phyloP scores from a whole-genome alignment of 2,888 invertebrate species.

The Copidosoma aretas region DNA sequence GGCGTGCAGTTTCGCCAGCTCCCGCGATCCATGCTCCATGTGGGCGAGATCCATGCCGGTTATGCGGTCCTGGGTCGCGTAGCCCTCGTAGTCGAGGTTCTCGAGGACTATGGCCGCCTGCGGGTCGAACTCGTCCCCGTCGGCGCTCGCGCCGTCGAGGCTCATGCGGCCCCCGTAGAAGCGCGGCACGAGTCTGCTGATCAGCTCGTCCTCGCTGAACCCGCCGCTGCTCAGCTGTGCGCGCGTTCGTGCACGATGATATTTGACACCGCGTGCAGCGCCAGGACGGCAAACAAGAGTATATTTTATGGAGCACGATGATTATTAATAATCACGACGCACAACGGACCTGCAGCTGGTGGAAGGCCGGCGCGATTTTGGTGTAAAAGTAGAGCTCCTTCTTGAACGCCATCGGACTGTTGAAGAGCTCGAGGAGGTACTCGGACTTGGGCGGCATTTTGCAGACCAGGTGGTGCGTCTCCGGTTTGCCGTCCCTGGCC shows the following conservation, averaged over 20 bases:
- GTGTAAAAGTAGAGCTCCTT: constrained; percentile 59
- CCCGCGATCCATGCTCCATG: constrained; percentile 51
- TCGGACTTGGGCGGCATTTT: constrained; percentile 57
- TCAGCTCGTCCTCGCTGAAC: constrained; percentile 45
- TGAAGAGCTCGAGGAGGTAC: constrained; percentile 55
- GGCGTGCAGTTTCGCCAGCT: constrained; percentile 56
- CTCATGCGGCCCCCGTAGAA: constrained; percentile 57
- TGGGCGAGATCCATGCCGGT: constrained; percentile 53
- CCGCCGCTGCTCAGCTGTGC: constrained; percentile 47
- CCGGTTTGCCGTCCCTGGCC: constrained; percentile 40
- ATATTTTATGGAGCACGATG: too few relatives aligned
- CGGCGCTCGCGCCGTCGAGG: constrained; percentile 36
- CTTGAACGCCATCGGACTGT: constrained; percentile 55
- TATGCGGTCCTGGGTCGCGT: constrained; percentile 53
- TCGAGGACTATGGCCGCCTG: constrained; percentile 57
- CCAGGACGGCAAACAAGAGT: too few relatives aligned
- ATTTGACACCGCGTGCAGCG: too few relatives aligned
- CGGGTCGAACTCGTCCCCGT: constrained; percentile 49
- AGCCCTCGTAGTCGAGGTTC: constrained; percentile 54
- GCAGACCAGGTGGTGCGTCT: constrained; percentile 52
- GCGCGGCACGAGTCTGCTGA: constrained; percentile 48
- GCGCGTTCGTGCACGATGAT: too few relatives aligned
- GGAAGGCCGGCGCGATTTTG: constrained; percentile 50
- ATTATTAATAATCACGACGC: too few relatives aligned
- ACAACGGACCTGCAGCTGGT: constrained; percentile 45